Conservation (phyloP, 2,888 invertebrate species). For the Therioaphis trifolii region DNA sequence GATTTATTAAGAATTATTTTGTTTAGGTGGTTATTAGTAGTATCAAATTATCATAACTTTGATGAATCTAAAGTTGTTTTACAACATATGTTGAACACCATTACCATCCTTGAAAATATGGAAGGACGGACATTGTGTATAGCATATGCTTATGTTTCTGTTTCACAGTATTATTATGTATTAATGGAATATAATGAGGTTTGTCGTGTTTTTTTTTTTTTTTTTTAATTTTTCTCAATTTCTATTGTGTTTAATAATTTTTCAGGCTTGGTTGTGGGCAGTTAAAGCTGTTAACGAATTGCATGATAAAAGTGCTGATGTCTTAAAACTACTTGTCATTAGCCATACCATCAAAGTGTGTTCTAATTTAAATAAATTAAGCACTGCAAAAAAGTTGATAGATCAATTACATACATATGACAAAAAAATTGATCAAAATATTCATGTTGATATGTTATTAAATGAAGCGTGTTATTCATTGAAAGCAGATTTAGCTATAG, state of each 20-base stretch:
- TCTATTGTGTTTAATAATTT: not conserved
- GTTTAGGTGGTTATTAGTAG: constrained; percentile 47
- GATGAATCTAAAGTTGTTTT: constrained; percentile 50
- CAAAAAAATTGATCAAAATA: constrained; percentile 34
- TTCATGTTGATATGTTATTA: constrained; percentile 46
- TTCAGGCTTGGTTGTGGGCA: constrained; percentile 50
- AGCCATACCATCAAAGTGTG: constrained; percentile 42
- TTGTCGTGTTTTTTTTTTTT: not conserved
- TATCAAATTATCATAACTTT: constrained; percentile 48
- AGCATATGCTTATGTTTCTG: constrained; percentile 41
- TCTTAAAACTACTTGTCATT: constrained; percentile 26
- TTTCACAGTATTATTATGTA: constrained; percentile 50
- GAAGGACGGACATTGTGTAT: constrained; percentile 28
- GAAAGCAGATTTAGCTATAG: constrained; percentile 52
- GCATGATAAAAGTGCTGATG: constrained; percentile 9
- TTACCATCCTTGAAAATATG: not conserved
- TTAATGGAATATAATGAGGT: constrained; percentile 54
- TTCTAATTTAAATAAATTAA: constrained; percentile 42
- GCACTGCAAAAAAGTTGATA: constrained; percentile 47
- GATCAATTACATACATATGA: constrained; percentile 42
- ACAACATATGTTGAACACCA: constrained; percentile 2
- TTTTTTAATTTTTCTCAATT: not conserved
- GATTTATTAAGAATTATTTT: constrained; percentile 14
- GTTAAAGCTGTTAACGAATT: constrained; percentile 56
- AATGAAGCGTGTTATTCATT: constrained; percentile 48